These are phyloP conservation scores for Teleopsis dalmanni DNA, from an alignment of 1,140 invertebrate species.

Conservation along the genomic window DNA sequence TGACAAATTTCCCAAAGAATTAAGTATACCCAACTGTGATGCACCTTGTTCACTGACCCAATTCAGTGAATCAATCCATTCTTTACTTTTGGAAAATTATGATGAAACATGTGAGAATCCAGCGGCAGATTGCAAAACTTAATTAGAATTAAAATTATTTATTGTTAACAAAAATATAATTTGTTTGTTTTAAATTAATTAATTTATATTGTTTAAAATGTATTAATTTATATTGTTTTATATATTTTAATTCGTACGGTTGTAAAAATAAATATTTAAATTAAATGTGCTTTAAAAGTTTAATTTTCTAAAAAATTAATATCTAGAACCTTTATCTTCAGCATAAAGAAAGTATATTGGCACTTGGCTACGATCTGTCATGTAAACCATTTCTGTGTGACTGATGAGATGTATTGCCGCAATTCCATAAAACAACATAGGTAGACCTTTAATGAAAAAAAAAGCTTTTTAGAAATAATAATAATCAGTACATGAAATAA, in stretches of 20 bases:
- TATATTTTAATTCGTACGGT: too few relatives aligned
- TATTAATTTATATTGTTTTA: too few relatives aligned
- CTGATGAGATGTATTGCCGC: conserved; percentile 73
- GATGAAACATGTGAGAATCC: conserved; percentile 48
- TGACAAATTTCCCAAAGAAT: conserved; percentile 39
- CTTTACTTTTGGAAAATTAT: conserved; percentile 49
- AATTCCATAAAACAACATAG: conserved; percentile 82
- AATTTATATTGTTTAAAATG: too few relatives aligned
- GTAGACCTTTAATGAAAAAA: conserved; percentile 63
- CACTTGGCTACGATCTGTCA: conserved; percentile 58
- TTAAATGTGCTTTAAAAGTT: too few relatives aligned
- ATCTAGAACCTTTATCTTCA: conserved; percentile 71
- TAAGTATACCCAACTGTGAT: conserved; percentile 48
- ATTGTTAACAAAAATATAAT: too few relatives aligned
- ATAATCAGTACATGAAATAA: conserved; percentile 1
- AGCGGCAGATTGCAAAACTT: conserved; percentile 28
- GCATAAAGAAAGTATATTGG: conserved; percentile 79
- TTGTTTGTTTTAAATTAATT: too few relatives aligned
- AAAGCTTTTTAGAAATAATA: conserved; percentile 12
- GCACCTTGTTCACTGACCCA: conserved; percentile 45
- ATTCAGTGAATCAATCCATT: conserved; percentile 41
- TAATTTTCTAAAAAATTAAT: too few relatives aligned
- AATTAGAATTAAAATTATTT: not conserved
- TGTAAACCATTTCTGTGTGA: conserved; percentile 69
- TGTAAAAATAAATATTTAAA: too few relatives aligned